phyloP scores from a whole-genome alignment of 2,888 invertebrate species.

The Phengaris arion region DNA sequence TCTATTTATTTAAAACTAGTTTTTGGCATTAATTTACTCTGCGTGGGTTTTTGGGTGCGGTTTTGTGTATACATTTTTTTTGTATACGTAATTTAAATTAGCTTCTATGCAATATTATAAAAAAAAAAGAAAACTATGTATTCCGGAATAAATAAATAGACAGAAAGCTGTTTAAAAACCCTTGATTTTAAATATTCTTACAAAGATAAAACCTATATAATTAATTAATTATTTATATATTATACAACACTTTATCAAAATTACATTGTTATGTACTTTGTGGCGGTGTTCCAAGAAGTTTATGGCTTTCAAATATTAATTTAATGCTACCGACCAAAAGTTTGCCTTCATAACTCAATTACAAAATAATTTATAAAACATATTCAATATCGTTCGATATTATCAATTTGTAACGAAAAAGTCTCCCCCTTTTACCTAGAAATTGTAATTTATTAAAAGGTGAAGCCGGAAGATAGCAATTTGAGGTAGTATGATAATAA shows the following conservation, averaged over 20 bases:
- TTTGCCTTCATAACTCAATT: neutral
- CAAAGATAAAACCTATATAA: too few relatives aligned
- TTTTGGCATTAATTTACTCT: neutral
- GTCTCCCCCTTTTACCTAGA: neutral
- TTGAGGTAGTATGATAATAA: too few relatives aligned
- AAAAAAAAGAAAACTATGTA: too few relatives aligned
- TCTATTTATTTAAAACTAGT: neutral
- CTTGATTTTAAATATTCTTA: too few relatives aligned
- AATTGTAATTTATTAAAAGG: neutral
- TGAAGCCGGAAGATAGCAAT: neutral
- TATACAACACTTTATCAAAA: too few relatives aligned
- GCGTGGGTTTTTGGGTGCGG: neutral
- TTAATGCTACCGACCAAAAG: constrained; percentile 6
- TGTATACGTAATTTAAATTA: too few relatives aligned
- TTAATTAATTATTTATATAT: too few relatives aligned
- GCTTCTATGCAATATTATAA: too few relatives aligned
- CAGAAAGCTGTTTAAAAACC: too few relatives aligned
- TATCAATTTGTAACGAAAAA: neutral
- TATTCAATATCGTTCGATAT: neutral
- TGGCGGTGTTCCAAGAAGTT: neutral
- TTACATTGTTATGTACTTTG: constrained; percentile 2
- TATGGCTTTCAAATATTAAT: constrained; percentile 21
- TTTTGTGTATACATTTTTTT: neutral
- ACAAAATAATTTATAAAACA: constrained; percentile 16
- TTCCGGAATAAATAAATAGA: too few relatives aligned